Evolutionary conservation across 2,113 vertebrate genomes (phyloP).

Genomic region (Pangasianodon hypophthalmus): DNA sequence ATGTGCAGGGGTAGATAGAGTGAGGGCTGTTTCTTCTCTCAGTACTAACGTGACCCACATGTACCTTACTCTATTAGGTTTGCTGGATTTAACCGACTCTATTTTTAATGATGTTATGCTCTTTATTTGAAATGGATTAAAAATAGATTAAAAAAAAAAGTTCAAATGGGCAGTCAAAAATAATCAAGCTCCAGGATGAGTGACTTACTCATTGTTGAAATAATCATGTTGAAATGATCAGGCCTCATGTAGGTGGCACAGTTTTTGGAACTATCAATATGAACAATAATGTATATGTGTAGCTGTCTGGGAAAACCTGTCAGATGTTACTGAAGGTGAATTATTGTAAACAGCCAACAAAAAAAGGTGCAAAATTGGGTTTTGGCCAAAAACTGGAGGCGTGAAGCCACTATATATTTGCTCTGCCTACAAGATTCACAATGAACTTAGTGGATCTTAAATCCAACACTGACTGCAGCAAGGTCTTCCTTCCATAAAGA

Average conservation of each 20-base stretch:
- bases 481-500: neutral
- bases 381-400: neutral
- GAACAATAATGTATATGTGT: neutral
- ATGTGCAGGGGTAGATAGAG: constrained; percentile 7
- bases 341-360: neutral
- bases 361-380: neutral
- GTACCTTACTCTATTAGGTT: neutral
- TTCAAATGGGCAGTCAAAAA: neutral
- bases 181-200: neutral
- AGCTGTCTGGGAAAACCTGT: neutral
- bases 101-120: neutral
- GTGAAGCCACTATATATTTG: neutral
- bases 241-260: neutral
- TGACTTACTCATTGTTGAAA: neutral
- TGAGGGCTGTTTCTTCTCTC: neutral
- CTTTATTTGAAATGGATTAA: neutral
- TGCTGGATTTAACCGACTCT: neutral
- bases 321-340: neutral
- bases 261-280: neutral
- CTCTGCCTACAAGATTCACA: neutral
- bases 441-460: neutral
- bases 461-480: neutral
- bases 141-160: neutral
- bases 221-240: neutral
- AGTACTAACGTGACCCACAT: neutral